Base-by-base conservation (phyloP, 1,140 invertebrate genomes). In the Drosophila jambulina region DNA sequence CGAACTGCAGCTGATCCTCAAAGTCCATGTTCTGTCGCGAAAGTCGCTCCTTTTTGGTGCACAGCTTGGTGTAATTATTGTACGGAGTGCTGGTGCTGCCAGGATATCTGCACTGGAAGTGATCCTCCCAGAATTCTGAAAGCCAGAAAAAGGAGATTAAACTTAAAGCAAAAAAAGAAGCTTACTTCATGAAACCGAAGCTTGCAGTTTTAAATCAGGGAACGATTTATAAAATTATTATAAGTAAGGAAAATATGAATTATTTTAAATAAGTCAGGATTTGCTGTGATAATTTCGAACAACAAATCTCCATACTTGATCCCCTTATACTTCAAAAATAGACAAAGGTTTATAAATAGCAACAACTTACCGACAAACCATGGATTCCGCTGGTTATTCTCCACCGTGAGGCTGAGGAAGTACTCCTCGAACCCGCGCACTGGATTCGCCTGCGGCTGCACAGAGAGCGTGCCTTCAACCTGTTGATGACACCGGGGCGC, bases 101-200 rank as follows among this genome's bases (percentile, higher is more conserved):
- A 0, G 96, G 95, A 91, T 97, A 97, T 10, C 95, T 95, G 83
- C 97, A 98, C 65, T 96, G 95, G 87, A 98, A 98, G 86, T 98
- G 97, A 88, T 97, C 95, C 85, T 98, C 98, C 98, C 97, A 98
- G 93, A 98, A 98, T 94, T 98, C 98, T 98, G 45, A 36, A 5
- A n/a, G 2, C 2, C 7, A 19, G 17, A 40, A n/a, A 13, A 25
- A 4, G 0, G 10, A 2, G 4, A 9, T 43, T 45, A 13, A 23
- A 21, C 7, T 21, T 7, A 13, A 15, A 45, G 19, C 43, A 2
- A 2, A 1, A 45, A 23, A 15, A 0, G 1, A 23, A 23, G 43
- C 12, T 6, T 1, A 13, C 10, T 21, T 21, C 5, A 12, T 0
- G 7, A 2, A 2, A 17, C 6, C 38, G 2, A 40, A 40, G 38